A percentile compares a stretch with the other conserved stretches of the same genome.
phyloP scores from a whole-genome alignment of 2,888 invertebrate genomes.

The Coleophora flavipennella region DNA sequence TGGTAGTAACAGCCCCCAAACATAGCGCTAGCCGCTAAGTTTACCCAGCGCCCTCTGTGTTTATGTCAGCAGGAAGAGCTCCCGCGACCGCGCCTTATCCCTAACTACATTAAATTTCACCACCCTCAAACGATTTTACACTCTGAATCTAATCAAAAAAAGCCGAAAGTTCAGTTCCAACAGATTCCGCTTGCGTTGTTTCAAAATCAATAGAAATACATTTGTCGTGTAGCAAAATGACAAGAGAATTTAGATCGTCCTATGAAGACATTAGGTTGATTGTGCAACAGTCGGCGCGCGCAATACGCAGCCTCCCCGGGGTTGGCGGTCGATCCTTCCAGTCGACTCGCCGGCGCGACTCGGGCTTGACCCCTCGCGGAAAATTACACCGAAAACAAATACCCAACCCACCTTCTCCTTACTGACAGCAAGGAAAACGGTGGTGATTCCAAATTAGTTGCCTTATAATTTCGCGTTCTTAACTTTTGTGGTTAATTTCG shows the following conservation, averaged over 20 bases:
- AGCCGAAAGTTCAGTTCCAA: constrained; percentile 12
- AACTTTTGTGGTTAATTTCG: constrained; percentile 59
- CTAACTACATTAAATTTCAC: constrained; percentile 24
- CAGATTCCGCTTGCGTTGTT: constrained; percentile 28
- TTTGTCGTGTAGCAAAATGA: constrained; percentile 24
- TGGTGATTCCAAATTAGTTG: constrained; percentile 24
- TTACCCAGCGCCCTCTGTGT: constrained; percentile 46
- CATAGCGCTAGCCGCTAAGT: background rate
- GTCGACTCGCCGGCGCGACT: constrained; percentile 65
- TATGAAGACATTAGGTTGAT: constrained; percentile 19
- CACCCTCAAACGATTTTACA: constrained; percentile 22
- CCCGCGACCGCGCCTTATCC: constrained; percentile 51
- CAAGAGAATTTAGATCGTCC: constrained; percentile 32
- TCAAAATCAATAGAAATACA: constrained; percentile 18
- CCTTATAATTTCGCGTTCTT: constrained; percentile 53
- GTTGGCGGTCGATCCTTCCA: constrained; percentile 67
- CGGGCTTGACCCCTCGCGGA: constrained; percentile 49
- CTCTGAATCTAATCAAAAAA: constrained; percentile 23
- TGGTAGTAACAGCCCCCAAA: background rate
- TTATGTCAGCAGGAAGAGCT: constrained; percentile 33
- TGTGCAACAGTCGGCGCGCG: constrained; percentile 28
- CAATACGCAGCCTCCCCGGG: constrained; percentile 68
- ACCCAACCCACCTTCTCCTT: constrained; percentile 58
- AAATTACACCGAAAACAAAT: constrained; percentile 32
- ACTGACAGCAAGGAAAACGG: constrained; percentile 45